Evolutionary conservation across 2,797 vertebrate genomes (phyloP), one percentile per base, ranked within the genome.

Genomic region (Paedocypris micromegethes): DNA sequence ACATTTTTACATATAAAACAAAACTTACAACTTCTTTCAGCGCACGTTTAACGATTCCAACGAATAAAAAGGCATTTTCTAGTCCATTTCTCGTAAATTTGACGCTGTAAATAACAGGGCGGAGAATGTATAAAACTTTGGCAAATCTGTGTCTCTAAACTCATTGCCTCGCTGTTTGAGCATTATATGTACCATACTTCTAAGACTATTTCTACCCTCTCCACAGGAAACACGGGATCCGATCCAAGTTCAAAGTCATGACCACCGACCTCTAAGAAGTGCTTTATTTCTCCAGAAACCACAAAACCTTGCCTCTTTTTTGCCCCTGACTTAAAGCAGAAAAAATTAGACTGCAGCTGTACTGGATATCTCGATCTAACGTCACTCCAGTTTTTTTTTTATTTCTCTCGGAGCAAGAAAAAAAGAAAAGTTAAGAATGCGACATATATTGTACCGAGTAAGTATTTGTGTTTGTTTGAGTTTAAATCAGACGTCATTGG

Each of bases 171-270:
- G 83, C 82, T 83, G 84, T 78, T 81, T 81, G 82, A 76, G 83
- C 77, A 80, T 82, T 89, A 78, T 23, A 23, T 85, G 82, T 76
- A 82, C 87, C 83, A 87, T 90, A 91, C 88, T 86, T 88, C 86
- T 81, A 80, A 83, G 84, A 84, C 85, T 84, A 91, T 89, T 89
- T 88, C 90, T 88, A 81, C 89, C 88, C 83, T 91, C 94, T 84
- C 93, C 84, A 85, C 93, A 90, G 93, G 93, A 94, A 90, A 88
- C 90, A 85, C 86, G 92, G 86, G 86, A 92, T 90, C 91, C 92
- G 92, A 95, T 93, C 94, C 94, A 97, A 97, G 94, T 98, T 97
- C 96, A 98, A 98, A 98, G 96, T 93, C 93, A 92, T 86, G 89
- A 91, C 86, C 88, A 87, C 91, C 88, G 87, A 91, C 90, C 88